Evolutionary conservation across 2,113 vertebrate genomes (phyloP).

Genomic region (Salvelinus fontinalis): DNA sequence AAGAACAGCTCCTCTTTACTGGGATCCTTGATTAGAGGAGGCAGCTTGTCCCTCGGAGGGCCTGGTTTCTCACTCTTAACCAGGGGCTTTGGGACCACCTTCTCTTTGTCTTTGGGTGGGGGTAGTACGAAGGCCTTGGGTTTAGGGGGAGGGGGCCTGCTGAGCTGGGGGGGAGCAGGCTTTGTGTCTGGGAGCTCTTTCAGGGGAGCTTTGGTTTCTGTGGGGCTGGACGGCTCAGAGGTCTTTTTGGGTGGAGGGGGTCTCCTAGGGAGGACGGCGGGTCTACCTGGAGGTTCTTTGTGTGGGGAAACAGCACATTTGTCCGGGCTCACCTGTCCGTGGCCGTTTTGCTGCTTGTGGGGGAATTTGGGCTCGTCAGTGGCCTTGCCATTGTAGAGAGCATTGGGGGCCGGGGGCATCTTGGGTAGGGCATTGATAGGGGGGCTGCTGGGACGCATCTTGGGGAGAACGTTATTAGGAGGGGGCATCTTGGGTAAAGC

Average conservation of each 20-base stretch:
- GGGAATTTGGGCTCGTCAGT: conserved; percentile 67
- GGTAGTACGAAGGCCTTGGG: conserved; percentile 76
- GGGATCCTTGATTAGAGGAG: conserved; percentile 66
- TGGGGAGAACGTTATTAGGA: conserved; percentile 52
- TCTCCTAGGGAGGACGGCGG: conserved; percentile 82
- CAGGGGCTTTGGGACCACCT: conserved; percentile 72
- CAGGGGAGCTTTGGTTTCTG: conserved; percentile 66
- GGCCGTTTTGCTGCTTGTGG: conserved; percentile 75
- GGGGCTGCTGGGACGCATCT: conserved; percentile 26
- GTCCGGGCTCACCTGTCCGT: conserved; percentile 45
- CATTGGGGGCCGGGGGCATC: conserved; percentile 38
- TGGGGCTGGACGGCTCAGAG: conserved; percentile 57
- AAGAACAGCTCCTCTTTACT: conserved; percentile 87
- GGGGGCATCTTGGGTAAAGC: conserved; percentile 12
- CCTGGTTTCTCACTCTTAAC: conserved; percentile 81
- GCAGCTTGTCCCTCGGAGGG: conserved; percentile 73
- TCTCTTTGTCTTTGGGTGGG: conserved; percentile 60
- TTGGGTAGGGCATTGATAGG: conserved; percentile 49
- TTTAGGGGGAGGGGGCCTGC: conserved; percentile 88
- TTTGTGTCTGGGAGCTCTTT: conserved; percentile 76
- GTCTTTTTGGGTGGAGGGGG: conserved; percentile 93
- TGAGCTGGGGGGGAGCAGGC: conserved; percentile 50
- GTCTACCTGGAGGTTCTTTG: conserved; percentile 81
- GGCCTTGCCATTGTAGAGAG: conserved; percentile 40
- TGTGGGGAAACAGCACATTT: conserved; percentile 63